Base-by-base conservation (phyloP, 64 coral and sea anemone species). In the Anthopleura sola region DNA sequence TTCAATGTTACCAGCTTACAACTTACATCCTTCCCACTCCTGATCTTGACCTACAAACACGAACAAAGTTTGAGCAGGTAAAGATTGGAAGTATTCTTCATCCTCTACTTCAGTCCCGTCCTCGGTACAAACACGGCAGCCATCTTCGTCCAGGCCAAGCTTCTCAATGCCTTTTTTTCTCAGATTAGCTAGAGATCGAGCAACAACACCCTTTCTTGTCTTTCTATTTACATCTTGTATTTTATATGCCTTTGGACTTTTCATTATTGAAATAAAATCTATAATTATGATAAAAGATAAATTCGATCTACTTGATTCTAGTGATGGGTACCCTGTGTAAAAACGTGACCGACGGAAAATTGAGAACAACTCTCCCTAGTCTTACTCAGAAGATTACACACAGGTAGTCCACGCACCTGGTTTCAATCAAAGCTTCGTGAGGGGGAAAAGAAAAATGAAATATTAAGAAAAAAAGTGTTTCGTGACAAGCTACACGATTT, bases 41-140 rank as follows among this genome's bases (percentile, higher is more conserved):
- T 99, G 90, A 51, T 99, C 64, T 66, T 58, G 47, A 17, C 23
- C 19, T 36, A 91, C 69, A 62, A 98, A 77, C 85, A 98, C 90
- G 36, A 98, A 88, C 58, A 83, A 75, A 6, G 95, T 93, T 68
- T 98, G 95, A 55, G 86, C 85, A 44, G 90, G 88, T 37, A 98
- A 77, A 38, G 88, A 91, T 55, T 57, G 60, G 87, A 98, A 98
- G 91, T 98, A 98, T 60, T 98, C 95, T 10, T 98, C 91, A 34
- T 88, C 82, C 2, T 93, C 95, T 15, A 98, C 88, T 44, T 98
- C 91, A 6, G 95, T 98, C 17, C 95, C 95, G 54, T 98, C 95
- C 10, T 98, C 95, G 5, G 91, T 60, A 71, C 84, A 98, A 7
- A 98, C 82, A 54, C 85, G 88, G 60, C 95, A 93, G 82, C 56